Percentiles rank a stretch among this genome's conserved stretches.
phyloP scores from a whole-genome alignment of 2,888 invertebrate species.

The Monochamus alternatus region DNA sequence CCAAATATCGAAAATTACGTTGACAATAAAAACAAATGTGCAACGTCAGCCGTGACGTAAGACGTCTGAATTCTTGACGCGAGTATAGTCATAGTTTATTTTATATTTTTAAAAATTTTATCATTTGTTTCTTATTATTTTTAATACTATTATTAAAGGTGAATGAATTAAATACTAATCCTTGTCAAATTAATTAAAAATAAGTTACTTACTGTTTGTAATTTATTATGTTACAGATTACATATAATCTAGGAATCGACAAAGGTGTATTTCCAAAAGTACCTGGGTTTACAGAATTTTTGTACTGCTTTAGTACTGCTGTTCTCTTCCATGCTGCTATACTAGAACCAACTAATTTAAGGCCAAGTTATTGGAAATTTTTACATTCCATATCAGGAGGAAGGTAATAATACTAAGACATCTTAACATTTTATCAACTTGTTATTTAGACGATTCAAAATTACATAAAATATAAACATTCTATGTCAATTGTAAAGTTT shows the following conservation, averaged over 20 bases:
- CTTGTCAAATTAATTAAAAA: too few relatives aligned
- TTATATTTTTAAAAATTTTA: too few relatives aligned
- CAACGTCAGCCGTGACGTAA: too few relatives aligned
- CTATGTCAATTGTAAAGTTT: too few relatives aligned
- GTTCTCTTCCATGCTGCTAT: constrained; percentile 85
- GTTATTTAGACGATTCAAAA: too few relatives aligned
- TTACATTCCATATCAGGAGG: constrained; percentile 82
- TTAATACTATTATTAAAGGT: not conserved
- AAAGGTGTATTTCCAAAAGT: constrained; percentile 79
- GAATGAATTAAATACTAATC: too few relatives aligned
- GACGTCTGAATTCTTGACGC: too few relatives aligned
- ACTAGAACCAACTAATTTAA: constrained; percentile 83
- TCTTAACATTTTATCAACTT: constrained; percentile 1
- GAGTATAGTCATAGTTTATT: too few relatives aligned
- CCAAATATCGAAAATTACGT: too few relatives aligned
- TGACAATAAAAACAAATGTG: too few relatives aligned
- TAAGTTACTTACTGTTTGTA: too few relatives aligned
- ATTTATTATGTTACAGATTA: constrained; percentile 71
- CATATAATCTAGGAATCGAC: constrained; percentile 82
- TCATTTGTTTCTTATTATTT: constrained; percentile 3
- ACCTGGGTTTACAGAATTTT: constrained; percentile 79
- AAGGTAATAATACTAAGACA: constrained; percentile 69
- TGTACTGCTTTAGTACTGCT: constrained; percentile 86
- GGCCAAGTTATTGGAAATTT: constrained; percentile 90
- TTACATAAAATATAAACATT: too few relatives aligned